Conservation (phyloP, 2,888 invertebrate genomes). For the Corbicula japonica region DNA sequence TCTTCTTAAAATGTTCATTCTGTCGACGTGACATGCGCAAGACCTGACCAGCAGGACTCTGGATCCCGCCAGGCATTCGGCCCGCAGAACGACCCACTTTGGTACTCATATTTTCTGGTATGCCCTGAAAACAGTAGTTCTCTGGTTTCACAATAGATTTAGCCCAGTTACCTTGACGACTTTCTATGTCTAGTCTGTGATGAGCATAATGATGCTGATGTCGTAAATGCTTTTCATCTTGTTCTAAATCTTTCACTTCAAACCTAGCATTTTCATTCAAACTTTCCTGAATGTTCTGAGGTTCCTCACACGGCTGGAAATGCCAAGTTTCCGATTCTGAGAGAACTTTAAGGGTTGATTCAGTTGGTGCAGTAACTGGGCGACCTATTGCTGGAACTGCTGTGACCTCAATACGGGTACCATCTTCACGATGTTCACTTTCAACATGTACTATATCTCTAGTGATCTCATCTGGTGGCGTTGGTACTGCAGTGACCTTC, state of each 20-base stretch:
- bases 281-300: too few species aligned
- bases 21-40: conserved; percentile 73
- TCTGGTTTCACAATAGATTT: conserved; percentile 69
- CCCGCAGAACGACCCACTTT: conserved; percentile 80
- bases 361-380: conserved; percentile 53
- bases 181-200: conserved; percentile 7
- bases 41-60: conserved; percentile 73
- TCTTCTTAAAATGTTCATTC: conserved; percentile 72
- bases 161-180: conserved; percentile 42
- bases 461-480: not conserved
- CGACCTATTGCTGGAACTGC: conserved; percentile 67
- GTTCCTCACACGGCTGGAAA: conserved; percentile 70
- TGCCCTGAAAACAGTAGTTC: conserved; percentile 72
- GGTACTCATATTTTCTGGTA: conserved; percentile 68
- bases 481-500: conserved; percentile 2
- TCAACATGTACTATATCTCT: conserved; percentile 51
- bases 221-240: not conserved
- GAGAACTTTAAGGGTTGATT: conserved; percentile 57
- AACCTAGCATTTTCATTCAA: conserved; percentile 17
- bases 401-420: conserved; percentile 72
- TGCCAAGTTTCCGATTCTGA: conserved; percentile 72
- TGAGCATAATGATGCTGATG: conserved; percentile 30
- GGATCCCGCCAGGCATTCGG: conserved; percentile 73
- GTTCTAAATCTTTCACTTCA: not conserved
- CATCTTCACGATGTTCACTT: conserved; percentile 59